phyloP scores from a whole-genome alignment of 2,888 invertebrate species.

The Rhopalosiphum nymphaeae region DNA sequence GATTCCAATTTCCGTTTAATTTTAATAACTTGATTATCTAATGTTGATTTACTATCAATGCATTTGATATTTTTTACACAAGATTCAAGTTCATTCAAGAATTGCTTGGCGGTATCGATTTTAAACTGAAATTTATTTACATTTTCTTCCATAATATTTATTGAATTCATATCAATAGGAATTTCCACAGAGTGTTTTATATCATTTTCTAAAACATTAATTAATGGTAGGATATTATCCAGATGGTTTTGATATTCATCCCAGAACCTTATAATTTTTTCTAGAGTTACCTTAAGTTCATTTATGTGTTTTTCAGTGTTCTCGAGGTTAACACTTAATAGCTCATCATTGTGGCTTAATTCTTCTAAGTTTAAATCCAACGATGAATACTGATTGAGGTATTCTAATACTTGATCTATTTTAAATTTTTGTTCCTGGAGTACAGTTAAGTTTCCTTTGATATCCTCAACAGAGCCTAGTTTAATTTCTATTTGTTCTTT shows the following conservation, averaged over 20 bases:
- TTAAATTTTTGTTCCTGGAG: conserved; percentile 50
- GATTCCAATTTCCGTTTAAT: conserved; percentile 23
- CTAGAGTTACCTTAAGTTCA: background rate
- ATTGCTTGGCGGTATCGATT: background rate
- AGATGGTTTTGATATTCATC: conserved; percentile 44
- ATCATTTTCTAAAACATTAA: conserved; percentile 48
- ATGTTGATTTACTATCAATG: conserved; percentile 44
- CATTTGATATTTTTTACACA: conserved; percentile 37
- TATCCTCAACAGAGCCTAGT: conserved; percentile 82
- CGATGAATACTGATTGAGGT: conserved; percentile 69
- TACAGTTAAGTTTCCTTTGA: conserved; percentile 69
- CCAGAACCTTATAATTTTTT: conserved; percentile 46
- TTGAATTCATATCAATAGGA: conserved; percentile 21
- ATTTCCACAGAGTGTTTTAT: conserved; percentile 46
- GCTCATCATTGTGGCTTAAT: background rate
- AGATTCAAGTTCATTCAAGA: background rate
- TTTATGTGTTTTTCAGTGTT: conserved; percentile 42
- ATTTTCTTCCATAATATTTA: conserved; percentile 20
- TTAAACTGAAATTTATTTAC: conserved; percentile 26
- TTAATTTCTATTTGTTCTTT: conserved; percentile 94
- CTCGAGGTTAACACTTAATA: conserved; percentile 6
- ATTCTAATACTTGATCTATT: conserved; percentile 78
- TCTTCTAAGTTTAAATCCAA: conserved; percentile 27
- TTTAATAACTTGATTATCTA: conserved; percentile 48
- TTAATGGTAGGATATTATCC: background rate